These are phyloP conservation scores for Tarsius wallacei DNA, from an alignment of 2,797 vertebrate species.

Conservation along the genomic window DNA sequence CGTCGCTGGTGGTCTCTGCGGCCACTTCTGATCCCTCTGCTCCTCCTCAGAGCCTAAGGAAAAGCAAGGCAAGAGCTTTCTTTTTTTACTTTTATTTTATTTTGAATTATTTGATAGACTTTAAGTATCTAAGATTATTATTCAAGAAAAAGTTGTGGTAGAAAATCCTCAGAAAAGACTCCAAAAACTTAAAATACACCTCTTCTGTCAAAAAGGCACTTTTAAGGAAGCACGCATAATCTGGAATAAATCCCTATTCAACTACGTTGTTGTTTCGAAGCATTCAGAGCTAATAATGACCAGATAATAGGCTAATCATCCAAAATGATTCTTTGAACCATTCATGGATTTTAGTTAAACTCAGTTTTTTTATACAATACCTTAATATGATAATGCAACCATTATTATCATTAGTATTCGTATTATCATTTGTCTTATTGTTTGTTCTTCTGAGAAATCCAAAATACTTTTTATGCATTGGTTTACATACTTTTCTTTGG, in stretches of 20 bases:
- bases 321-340: slow-evolving; percentile 61
- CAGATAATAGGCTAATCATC: background rate
- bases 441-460: background rate
- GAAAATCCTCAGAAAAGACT: background rate
- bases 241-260: slow-evolving; percentile 25
- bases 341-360: slow-evolving; percentile 23
- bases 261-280: background rate
- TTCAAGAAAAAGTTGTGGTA: background rate
- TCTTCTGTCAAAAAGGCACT: background rate
- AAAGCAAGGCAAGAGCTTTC: background rate
- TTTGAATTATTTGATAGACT: background rate
- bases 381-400: background rate
- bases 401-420: background rate
- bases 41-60: slow-evolving; percentile 47
- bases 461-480: background rate
- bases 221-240: slow-evolving; percentile 42
- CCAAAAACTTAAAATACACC: background rate
- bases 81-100: background rate
- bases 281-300: slow-evolving; percentile 41
- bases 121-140: background rate
- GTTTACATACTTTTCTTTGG: background rate
- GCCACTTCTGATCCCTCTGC: slow-evolving; percentile 2
- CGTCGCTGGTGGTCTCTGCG: slow-evolving; percentile 80
- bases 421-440: background rate
- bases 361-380: background rate